Evolutionary conservation across 2,113 vertebrate species (phyloP), one percentile per base, ranked within the genome.

Genomic region (Chamaetylas fuelleborni): DNA sequence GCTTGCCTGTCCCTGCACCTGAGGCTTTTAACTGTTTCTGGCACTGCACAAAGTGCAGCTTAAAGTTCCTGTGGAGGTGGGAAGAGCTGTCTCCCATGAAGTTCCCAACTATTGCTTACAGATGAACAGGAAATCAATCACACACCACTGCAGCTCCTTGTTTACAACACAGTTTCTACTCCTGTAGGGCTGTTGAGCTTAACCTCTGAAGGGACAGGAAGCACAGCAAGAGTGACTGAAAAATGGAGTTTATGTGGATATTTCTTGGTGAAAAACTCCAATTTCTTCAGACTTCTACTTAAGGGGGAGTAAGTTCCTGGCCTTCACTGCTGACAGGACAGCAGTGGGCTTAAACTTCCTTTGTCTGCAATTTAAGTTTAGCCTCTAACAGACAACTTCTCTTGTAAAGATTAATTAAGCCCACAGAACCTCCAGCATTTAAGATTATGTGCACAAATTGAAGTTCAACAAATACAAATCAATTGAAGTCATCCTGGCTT

Each of bases 41-140:
- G 67, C 20, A 81, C 38, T 70, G n/a, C 62, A 72, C 34, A 31
- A 73, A 76, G 31, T 8, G 15, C 74, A 90, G 60, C 71, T 64
- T 24, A 11, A 67, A 40, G 36, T 6, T 79, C 29, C 45, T 33
- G 31, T 1, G 0, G 57, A 51, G 34, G 67, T 73, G 58, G 1
- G 5, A 81, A 90, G 60, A 25, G 76, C 76, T 73, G 60, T 40
- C 51, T 47, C 51, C 56, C 80, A 36, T 29, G 8, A 65, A 67
- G 56, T 36, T 53, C 62, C 71, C 8, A 19, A 28, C 64, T 56
- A 64, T 20, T 81, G 60, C 78, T 95, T 88, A 78, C 86, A 96
- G 88, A 90, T 28, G 67, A 77, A 17, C 34, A 95, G 82, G 86
- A 95, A 93, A 83, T 81, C 60, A 88, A 78, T 61, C 73, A 70